Conservation (phyloP, 2,797 vertebrate genomes). For the Sebastes diploproa region DNA sequence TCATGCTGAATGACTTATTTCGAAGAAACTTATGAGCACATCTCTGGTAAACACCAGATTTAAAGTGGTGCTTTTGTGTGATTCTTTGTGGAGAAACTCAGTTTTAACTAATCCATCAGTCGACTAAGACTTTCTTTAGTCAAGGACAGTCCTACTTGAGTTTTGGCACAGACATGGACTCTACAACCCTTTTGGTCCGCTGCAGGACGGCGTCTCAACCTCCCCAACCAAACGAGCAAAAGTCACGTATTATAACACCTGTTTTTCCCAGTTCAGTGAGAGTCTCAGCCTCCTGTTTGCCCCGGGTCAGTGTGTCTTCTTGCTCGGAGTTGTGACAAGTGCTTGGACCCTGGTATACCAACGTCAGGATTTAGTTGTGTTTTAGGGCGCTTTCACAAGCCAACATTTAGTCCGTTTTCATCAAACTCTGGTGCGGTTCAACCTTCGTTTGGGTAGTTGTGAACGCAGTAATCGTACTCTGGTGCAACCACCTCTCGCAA, state of each 20-base stretch:
- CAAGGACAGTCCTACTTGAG: neutral
- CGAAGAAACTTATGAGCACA: too few species aligned
- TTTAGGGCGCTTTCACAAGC: neutral
- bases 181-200: neutral
- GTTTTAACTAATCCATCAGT: too few species aligned
- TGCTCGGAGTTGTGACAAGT: neutral
- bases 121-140: too few species aligned
- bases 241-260: neutral
- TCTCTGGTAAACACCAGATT: too few species aligned
- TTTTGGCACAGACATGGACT: neutral
- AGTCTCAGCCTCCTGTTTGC: neutral
- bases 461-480: too few species aligned
- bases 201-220: neutral
- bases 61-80: too few species aligned
- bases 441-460: too few species aligned
- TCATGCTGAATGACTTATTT: too few species aligned
- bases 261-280: neutral
- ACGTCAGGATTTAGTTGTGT: neutral
- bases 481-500: too few species aligned
- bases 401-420: too few species aligned
- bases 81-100: too few species aligned
- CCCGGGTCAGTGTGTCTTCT: neutral
- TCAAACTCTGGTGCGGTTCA: too few species aligned
- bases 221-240: neutral
- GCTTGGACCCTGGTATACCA: neutral